Evolutionary conservation across 2,797 vertebrate genomes (phyloP), one percentile per base, ranked within the genome.

Genomic region (Karalla daura): DNA sequence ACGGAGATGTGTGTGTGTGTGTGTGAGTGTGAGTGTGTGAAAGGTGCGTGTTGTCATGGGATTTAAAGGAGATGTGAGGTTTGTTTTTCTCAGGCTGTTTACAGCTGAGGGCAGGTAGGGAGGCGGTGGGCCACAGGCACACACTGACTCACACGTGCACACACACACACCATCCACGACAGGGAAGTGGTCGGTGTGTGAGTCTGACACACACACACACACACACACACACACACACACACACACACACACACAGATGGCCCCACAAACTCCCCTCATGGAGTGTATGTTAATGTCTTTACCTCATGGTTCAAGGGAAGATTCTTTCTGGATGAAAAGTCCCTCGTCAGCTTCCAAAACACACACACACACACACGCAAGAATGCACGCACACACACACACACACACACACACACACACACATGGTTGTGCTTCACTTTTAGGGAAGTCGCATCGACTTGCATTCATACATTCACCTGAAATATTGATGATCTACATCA

Each of bases 81-180:
- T 15, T 49, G n/a, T 54, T 21, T 41, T 32, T 46, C 32, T 65
- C 1, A 41, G 40, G 44, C 6, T 52, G 43, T 52, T 56, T 64
- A 20, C 23, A 8, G 46, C 53, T 68, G 46, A 54, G 9, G 51
- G 74, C 65, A 74, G 73, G 73, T 80, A 39, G 53, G 62, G 43
- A 64, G 60, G 27, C 15, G 21, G 54, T 67, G 81, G 65, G 68
- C 80, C 67, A 1, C 27, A 17, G 75, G 85, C 72, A 13, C 18
- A 5, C 30, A 63, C 37, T 90, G 87, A 91, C 84, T 91, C 87
- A 91, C 43, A n/a, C n/a, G n/a, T n/a, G n/a, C n/a, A n/a, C n/a
- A n/a, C n/a, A n/a, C n/a, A n/a, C n/a, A 69, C 36, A 45, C 50
- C 44, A 61, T 14, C 23, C 62, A 64, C 37, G n/a, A 64, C 56